Conservation (phyloP, 2,888 invertebrate species). For the Brenthis hecate region DNA sequence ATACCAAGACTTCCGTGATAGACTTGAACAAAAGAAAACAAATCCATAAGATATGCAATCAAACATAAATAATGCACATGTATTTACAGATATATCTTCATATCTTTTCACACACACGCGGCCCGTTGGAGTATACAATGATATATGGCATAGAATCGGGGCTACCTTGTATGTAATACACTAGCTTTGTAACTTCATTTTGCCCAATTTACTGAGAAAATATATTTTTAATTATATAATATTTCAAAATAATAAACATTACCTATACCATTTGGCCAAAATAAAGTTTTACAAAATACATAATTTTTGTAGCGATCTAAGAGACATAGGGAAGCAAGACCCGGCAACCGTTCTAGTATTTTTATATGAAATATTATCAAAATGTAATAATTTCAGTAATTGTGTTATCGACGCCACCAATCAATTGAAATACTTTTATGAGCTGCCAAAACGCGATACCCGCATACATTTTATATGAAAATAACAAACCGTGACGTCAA, state of each 20-base stretch:
- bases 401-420: no score
- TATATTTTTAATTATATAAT: no score
- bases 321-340: background rate
- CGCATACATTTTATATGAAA: no score
- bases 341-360: background rate
- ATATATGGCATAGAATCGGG: no score
- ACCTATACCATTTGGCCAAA: constrained; percentile 6
- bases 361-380: no score
- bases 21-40: constrained; percentile 39
- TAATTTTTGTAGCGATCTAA: background rate
- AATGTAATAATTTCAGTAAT: no score
- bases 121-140: background rate
- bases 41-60: constrained; percentile 35
- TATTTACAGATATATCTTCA: constrained; percentile 27
- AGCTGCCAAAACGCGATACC: no score
- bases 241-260: background rate
- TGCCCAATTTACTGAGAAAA: background rate
- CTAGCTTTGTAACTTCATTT: constrained; percentile 7
- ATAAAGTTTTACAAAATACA: constrained; percentile 25
- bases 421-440: no score
- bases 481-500: no score
- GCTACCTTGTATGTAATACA: no score
- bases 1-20: constrained; percentile 41
- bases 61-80: constrained; percentile 26
- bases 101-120: constrained; percentile 34